Evolutionary conservation across 2,888 invertebrate genomes (phyloP).

Genomic region (Ichneumoninae sp.): DNA sequence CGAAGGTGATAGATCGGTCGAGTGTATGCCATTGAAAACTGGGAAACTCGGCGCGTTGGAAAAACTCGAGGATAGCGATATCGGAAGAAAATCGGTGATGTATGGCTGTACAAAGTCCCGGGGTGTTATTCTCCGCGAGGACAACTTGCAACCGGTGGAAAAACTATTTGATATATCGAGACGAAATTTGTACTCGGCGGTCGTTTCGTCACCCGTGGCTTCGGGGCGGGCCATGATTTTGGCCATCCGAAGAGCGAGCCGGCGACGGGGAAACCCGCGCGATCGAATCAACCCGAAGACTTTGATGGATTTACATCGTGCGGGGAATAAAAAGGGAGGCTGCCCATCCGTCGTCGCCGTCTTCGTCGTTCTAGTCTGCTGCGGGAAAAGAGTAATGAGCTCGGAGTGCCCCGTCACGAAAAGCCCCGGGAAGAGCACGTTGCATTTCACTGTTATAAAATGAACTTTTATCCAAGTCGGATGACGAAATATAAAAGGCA

Average conservation of each 20-base stretch:
- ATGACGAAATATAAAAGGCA: background rate
- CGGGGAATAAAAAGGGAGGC: conserved; percentile 5
- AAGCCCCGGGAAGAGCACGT: background rate
- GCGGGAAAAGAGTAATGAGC: conserved; percentile 8
- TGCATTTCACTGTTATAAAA: background rate
- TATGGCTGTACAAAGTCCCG: background rate
- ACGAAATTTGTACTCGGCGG: conserved; percentile 6
- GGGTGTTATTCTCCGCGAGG: conserved; percentile 12
- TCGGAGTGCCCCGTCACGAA: background rate
- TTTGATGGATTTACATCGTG: conserved; percentile 24
- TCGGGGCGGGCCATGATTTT: background rate
- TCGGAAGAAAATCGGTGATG: background rate
- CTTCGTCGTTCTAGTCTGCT: background rate
- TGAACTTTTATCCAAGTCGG: background rate
- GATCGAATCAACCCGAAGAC: conserved; percentile 22
- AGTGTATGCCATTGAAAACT: background rate
- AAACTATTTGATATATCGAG: conserved; percentile 19
- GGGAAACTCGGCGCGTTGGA: background rate
- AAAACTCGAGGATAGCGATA: background rate
- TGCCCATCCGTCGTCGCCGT: conserved; percentile 5
- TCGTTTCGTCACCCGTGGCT: conserved; percentile 5
- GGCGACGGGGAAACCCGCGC: background rate
- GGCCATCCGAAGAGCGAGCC: background rate
- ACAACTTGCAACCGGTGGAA: conserved; percentile 16
- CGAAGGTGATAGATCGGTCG: background rate